A percentile compares a stretch with the other conserved stretches of the same genome.
Conservation (phyloP, 1,140 invertebrate species). For the Subanguina moxae region DNA sequence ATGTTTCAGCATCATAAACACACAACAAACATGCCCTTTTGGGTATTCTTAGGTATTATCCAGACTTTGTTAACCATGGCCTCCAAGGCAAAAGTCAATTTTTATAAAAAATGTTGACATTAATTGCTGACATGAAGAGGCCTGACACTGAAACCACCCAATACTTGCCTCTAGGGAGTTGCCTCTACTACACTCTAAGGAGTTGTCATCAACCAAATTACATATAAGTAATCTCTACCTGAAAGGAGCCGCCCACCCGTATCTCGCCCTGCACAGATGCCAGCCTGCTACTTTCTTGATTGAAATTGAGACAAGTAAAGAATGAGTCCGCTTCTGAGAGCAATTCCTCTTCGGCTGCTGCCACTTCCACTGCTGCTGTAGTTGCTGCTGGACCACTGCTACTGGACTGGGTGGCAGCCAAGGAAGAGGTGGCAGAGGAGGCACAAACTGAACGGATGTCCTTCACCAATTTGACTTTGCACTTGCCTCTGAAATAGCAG, state of each 20-base stretch:
- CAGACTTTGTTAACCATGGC: too few relatives aligned
- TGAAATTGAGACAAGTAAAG: constrained; percentile 66
- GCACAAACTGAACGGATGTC: constrained; percentile 10
- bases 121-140: too few relatives aligned
- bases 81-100: too few relatives aligned
- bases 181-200: too few relatives aligned
- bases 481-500: constrained; percentile 54
- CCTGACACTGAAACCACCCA: too few relatives aligned
- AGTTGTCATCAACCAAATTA: too few relatives aligned
- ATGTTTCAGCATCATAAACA: too few relatives aligned
- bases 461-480: constrained; percentile 42
- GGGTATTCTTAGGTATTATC: too few relatives aligned
- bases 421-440: background rate
- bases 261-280: constrained; percentile 86
- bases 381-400: background rate
- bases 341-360: constrained; percentile 28
- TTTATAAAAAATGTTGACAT: too few relatives aligned
- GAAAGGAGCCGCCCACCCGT: constrained; percentile 85
- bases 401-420: background rate
- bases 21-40: too few relatives aligned
- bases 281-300: constrained; percentile 68
- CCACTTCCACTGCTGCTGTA: background rate
- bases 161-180: too few relatives aligned
- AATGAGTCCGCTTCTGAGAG: constrained; percentile 58
- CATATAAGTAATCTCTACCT: constrained; percentile 65